These are phyloP conservation scores for Listrodromus nycthemerus DNA, from an alignment of 2,888 invertebrate genomes.

Conservation along the genomic window DNA sequence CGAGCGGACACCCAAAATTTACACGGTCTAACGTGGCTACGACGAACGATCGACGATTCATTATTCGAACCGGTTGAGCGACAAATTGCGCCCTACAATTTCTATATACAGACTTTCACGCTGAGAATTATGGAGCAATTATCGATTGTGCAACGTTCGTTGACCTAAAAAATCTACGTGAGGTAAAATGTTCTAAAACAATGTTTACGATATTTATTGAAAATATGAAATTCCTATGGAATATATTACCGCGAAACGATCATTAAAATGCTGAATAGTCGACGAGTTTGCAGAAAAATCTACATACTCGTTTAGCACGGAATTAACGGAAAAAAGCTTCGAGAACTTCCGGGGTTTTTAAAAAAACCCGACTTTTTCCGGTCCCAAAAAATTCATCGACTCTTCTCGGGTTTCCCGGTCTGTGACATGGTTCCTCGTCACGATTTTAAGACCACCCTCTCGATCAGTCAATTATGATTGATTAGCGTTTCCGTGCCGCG, in stretches of 20 bases:
- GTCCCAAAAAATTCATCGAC: too few species aligned
- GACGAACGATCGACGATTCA: not conserved
- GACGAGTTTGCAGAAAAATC: too few species aligned
- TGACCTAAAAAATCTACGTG: not conserved
- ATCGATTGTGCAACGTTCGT: not conserved
- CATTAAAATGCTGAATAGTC: too few species aligned
- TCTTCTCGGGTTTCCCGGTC: too few species aligned
- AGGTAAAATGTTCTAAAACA: not conserved
- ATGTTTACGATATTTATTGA: too few species aligned
- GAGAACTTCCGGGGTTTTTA: too few species aligned
- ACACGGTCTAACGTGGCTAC: not conserved
- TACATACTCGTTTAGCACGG: too few species aligned
- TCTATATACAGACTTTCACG: not conserved
- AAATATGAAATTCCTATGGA: too few species aligned
- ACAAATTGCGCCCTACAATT: not conserved
- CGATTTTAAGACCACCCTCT: not conserved
- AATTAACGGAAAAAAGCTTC: too few species aligned
- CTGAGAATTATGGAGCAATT: not conserved
- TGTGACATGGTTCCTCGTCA: too few species aligned
- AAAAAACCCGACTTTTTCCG: too few species aligned
- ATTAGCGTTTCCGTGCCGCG: slow-evolving; percentile 58
- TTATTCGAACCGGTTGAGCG: not conserved
- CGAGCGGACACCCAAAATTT: not conserved
- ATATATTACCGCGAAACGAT: too few species aligned
- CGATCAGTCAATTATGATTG: slow-evolving; percentile 58